Base-by-base conservation (phyloP, 2,888 invertebrate genomes). In the Drosophila infuscata region DNA sequence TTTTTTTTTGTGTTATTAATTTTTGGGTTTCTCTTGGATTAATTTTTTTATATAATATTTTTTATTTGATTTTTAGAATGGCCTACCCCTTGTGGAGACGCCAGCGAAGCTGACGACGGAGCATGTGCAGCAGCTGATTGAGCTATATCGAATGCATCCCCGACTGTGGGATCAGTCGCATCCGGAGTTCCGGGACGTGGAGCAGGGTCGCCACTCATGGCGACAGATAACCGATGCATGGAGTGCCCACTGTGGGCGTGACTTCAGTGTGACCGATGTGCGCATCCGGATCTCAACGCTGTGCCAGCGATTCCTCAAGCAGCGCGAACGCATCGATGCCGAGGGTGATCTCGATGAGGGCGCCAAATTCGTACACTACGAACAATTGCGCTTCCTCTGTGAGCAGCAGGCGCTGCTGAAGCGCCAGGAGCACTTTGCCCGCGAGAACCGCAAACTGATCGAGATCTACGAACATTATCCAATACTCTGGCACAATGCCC, bases 151-250 rank as follows among this genome's bases (percentile, higher is more conserved):
- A 1, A 51, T 61, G 2, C 82, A 92, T 60, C 76, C 90, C 3
- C 89, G 89, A 0, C 79, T 91, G 0, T 91, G 92, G 91, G 88
- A 92, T 58, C 90, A 92, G 30, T 62, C 86, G 1, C 91, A 91
- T 62, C 41, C 70, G 0, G 81, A 91, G 30, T 92, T 90, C 30
- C 88, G 88, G 36, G 77, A 91, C 41, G 76, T 87, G 12, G 82
- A 84, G 1, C 56, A 84, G 6, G 88, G 92, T 12, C 80, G 90
- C 3, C 68, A 82, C 3, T 90, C 92, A 6, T 91, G 91, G 91
- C 76, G 82, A 0, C 70, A 76, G 8, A 87, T 91, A 3, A 89
- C 91, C 4, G 53, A 75, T 0, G 63, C 74, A 1, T 92, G 90
- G 89, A 89, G 85, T 29, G 71, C 68, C 2, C 76, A 80, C 17